A percentile compares a stretch with the other conserved stretches of the same genome.
phyloP scores from a whole-genome alignment of 2,888 invertebrate genomes.

The Troides oblongomaculatus region DNA sequence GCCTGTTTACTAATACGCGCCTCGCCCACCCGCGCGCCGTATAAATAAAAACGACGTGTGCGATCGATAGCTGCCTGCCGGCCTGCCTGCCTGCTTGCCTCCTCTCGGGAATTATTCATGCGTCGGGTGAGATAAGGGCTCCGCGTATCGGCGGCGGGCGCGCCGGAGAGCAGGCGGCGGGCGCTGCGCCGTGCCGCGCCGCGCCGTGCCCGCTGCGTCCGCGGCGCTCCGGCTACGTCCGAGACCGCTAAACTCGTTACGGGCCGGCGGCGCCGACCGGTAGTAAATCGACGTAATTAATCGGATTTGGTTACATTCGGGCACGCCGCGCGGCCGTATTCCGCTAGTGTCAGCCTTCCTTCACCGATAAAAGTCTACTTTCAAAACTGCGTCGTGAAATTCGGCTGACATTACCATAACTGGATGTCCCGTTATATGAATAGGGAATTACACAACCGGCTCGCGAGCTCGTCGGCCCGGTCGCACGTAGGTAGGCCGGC shows the following conservation, averaged over 20 bases:
- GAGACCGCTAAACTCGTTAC: constrained; percentile 34
- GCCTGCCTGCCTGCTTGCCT: constrained; percentile 34
- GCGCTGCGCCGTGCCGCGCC: too few species aligned
- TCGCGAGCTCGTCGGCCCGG: constrained; percentile 42
- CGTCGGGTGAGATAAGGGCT: constrained; percentile 74
- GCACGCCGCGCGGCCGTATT: constrained; percentile 44
- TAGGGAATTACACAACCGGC: constrained; percentile 75
- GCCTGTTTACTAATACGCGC: constrained; percentile 80
- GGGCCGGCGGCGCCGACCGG: constrained; percentile 38
- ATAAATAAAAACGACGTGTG: constrained; percentile 80
- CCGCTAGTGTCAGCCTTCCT: constrained; percentile 32
- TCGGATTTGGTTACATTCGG: constrained; percentile 49
- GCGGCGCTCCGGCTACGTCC: constrained; percentile 36
- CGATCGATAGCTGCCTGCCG: constrained; percentile 70
- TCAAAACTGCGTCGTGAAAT: constrained; percentile 71
- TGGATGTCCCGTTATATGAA: constrained; percentile 71
- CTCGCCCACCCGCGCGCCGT: constrained; percentile 79
- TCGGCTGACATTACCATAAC: constrained; percentile 78
- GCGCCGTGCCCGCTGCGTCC: too few species aligned
- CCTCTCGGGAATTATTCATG: constrained; percentile 80
- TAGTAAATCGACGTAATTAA: constrained; percentile 52
- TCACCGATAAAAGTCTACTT: constrained; percentile 64
- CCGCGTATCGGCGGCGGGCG: constrained; percentile 36
- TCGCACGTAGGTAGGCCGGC: constrained; percentile 39
- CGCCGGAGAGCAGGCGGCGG: neutral